Base-by-base conservation (phyloP, 2,888 invertebrate species). In the Caenorhabditis sp. region DNA sequence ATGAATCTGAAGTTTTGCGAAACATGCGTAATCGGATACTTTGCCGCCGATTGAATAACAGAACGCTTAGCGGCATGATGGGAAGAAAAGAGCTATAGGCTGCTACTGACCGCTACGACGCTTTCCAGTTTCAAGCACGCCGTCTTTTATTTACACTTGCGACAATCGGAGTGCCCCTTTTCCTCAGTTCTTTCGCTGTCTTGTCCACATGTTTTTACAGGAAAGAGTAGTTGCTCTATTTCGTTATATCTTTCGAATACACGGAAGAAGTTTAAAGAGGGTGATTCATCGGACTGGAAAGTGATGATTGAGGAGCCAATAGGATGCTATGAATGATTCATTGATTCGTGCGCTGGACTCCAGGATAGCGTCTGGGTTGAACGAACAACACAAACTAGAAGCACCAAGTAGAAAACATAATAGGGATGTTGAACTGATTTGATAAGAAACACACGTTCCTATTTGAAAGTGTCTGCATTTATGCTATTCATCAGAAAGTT, bases 51-150 rank as follows among this genome's bases (percentile, higher is more conserved):
- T 70, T 79, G 79, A 79, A 79, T 79, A 70, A 68, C 66, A 49
- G 77, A 77, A 77, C 77, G 77, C 77, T 77, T 77, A 77, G 77
- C 77, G 77, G 77, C 77, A 77, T 77, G 68, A 79, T 79, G 79
- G 49, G 28, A 70, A 63, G 70, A 70, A 79, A 79, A 64, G 70
- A 79, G 76, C 76, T 68, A 59, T 76, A 76, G 66, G 66, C 75
- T 47, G 58, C 35, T 38, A 59, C 68, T 58, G 76, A 59, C 59
- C 49, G 31, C 79, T 54, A 79, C 61, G 70, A 70, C 77, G 69
- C 79, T 26, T 79, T 79, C 79, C 79, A 79, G 77, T 77, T 69
- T 68, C 69, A 70, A 69, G 70, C 54, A 41, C 38, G 31, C 5
- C 41, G 35, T 49, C 56, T 38, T 56, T 77, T 79, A 47, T 79